A percentile compares a stretch with the other conserved stretches of the same genome.
phyloP scores from a whole-genome alignment of 1,140 invertebrate genomes.

The Hyles euphorbiae region DNA sequence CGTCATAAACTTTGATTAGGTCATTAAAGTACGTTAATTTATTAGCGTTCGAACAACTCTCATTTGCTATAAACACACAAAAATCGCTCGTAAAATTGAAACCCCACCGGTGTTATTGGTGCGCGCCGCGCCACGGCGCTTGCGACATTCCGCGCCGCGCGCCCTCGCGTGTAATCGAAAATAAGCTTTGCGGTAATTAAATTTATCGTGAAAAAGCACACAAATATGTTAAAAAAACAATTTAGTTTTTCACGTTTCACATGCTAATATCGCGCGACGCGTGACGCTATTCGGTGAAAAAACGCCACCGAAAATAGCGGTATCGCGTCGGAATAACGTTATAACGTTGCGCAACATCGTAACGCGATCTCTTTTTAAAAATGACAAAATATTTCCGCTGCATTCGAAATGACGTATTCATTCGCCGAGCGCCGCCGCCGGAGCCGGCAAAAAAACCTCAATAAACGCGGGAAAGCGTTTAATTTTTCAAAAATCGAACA shows the following conservation, averaged over 20 bases:
- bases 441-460: too few species aligned
- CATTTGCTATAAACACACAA: slow-evolving; percentile 51
- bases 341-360: too few species aligned
- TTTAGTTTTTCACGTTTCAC: too few species aligned
- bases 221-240: too few species aligned
- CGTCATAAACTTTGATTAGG: slow-evolving; percentile 75
- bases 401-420: slow-evolving; percentile 7
- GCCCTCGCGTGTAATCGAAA: slow-evolving; percentile 53
- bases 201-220: slow-evolving; percentile 16
- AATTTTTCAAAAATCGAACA: slow-evolving; percentile 31
- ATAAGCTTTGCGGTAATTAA: slow-evolving; percentile 52
- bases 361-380: not conserved
- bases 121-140: slow-evolving; percentile 20
- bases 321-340: too few species aligned
- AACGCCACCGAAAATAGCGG: too few species aligned
- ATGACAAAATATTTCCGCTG: slow-evolving; percentile 2
- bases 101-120: slow-evolving; percentile 30
- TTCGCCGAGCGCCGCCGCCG: not conserved
- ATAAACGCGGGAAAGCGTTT: slow-evolving; percentile 18
- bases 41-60: slow-evolving; percentile 62
- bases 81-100: slow-evolving; percentile 43
- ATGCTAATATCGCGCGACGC: too few species aligned
- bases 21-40: slow-evolving; percentile 75
- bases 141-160: slow-evolving; percentile 28
- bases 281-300: too few species aligned